Conservation (phyloP, 2,797 vertebrate species). For the Hypotaenidia okinawae region DNA sequence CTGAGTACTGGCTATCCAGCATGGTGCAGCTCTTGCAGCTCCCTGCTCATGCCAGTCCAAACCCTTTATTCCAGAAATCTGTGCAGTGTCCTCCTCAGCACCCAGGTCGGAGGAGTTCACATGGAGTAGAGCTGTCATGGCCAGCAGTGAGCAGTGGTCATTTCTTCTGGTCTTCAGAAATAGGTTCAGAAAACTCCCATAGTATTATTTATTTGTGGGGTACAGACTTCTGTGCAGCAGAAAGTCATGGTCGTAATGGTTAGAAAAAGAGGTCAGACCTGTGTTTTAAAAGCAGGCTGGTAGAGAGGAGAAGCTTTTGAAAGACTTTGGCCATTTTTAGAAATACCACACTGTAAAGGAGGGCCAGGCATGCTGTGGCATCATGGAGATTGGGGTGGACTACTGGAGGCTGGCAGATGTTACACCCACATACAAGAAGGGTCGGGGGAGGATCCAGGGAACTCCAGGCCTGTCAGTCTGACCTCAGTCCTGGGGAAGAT, state of each 20-base stretch:
- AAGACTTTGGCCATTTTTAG: not conserved
- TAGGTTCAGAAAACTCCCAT: not conserved
- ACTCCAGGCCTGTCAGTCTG: too few relatives aligned
- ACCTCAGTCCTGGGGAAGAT: too few relatives aligned
- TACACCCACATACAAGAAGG: too few relatives aligned
- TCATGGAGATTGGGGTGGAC: not conserved
- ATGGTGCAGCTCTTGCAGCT: not conserved
- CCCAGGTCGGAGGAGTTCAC: rapidly evolving
- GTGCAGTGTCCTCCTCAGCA: not conserved
- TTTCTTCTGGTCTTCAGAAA: not conserved
- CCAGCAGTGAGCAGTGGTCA: not conserved
- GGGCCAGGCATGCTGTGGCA: not conserved
- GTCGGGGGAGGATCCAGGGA: too few relatives aligned
- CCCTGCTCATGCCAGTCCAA: not conserved
- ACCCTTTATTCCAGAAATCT: not conserved
- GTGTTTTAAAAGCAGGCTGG: not conserved
- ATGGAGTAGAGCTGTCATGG: not conserved
- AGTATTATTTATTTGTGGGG: not conserved
- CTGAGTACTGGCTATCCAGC: not conserved
- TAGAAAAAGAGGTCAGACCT: not conserved
- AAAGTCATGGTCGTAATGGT: not conserved
- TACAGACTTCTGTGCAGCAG: not conserved
- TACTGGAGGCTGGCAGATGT: too few relatives aligned
- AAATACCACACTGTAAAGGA: not conserved
- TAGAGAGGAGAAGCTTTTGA: not conserved